Conservation (phyloP, 1,140 invertebrate species). For the Eufriesea mexicana region DNA sequence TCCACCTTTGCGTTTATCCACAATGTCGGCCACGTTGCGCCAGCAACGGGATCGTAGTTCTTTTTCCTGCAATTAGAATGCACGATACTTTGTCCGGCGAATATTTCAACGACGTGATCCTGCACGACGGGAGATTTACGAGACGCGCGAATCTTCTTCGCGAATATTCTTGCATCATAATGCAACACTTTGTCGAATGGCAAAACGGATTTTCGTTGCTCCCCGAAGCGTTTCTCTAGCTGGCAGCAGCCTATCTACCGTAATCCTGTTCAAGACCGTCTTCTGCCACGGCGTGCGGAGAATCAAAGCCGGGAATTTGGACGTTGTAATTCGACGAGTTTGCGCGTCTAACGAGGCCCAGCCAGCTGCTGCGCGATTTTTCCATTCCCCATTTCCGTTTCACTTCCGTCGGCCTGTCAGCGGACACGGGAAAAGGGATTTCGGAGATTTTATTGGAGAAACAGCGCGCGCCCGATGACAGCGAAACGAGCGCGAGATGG, state of each 20-base stretch:
- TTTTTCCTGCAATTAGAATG: conserved; percentile 33
- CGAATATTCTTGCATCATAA: conserved; percentile 59
- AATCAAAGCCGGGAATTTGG: conserved; percentile 61
- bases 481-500: neutral
- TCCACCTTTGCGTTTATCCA: neutral
- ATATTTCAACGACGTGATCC: conserved; percentile 52
- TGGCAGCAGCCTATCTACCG: conserved; percentile 31
- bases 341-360: conserved; percentile 52
- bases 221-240: conserved; percentile 30
- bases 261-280: conserved; percentile 58
- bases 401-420: neutral
- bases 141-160: conserved; percentile 49
- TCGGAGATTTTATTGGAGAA: conserved; percentile 15
- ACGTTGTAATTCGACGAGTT: conserved; percentile 50
- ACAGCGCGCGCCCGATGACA: conserved; percentile 11
- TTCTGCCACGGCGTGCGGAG: conserved; percentile 21
- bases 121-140: conserved; percentile 50
- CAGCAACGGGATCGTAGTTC: neutral
- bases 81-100: conserved; percentile 40
- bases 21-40: neutral
- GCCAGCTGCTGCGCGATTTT: conserved; percentile 31
- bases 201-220: conserved; percentile 48
- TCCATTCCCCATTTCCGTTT: conserved; percentile 33
- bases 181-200: conserved; percentile 58
- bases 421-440: neutral